Evolutionary conservation across 2,888 invertebrate genomes (phyloP), one percentile per base, ranked within the genome.

Genomic region (Drosophila flavopinicola): DNA sequence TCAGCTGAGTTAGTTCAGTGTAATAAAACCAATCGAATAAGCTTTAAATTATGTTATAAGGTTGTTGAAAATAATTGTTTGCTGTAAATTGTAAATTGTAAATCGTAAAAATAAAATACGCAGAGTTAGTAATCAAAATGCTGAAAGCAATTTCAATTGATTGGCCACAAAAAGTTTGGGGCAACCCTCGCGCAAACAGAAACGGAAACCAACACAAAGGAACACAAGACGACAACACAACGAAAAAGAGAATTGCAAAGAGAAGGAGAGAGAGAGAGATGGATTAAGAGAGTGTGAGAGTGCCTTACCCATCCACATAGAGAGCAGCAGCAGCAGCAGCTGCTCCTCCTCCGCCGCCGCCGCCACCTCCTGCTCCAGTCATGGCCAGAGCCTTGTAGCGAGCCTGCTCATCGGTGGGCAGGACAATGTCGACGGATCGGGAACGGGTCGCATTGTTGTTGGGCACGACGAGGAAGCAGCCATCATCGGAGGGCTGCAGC

Each of bases 351-450:
- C n/a, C n/a, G n/a, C n/a, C n/a, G n/a, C n/a, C n/a, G 20, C 54
- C 77, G 20, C 54, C 77, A 10, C 44, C 47, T 7, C 72, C 58
- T 42, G 93, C 92, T 17, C 94, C 93, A 20, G 94, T 93, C 91
- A 95, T 92, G 44, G 95, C 94, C 74, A 97, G 91, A n/a, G 96
- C 96, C 86, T 96, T 96, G 91, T 96, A 97, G 71, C 96, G 93
- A 24, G 96, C 95, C 91, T 96, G 96, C 85, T 95, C 95, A 64
- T 95, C 95, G 7, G 96, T 96, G 24, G 97, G 97, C 74, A 97
- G 91, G 44, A 96, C 96, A 85, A 97, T 97, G 91, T 97, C 97
- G 65, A 97, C 96, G 41, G 96, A 96, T 66, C 96, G 93, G 29
- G 96, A 96, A 42, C 97, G 93, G 27, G 95, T 93, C 41, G 93